Evolutionary conservation across 2,113 vertebrate species (phyloP).

Genomic region (Polypterus bichir): DNA sequence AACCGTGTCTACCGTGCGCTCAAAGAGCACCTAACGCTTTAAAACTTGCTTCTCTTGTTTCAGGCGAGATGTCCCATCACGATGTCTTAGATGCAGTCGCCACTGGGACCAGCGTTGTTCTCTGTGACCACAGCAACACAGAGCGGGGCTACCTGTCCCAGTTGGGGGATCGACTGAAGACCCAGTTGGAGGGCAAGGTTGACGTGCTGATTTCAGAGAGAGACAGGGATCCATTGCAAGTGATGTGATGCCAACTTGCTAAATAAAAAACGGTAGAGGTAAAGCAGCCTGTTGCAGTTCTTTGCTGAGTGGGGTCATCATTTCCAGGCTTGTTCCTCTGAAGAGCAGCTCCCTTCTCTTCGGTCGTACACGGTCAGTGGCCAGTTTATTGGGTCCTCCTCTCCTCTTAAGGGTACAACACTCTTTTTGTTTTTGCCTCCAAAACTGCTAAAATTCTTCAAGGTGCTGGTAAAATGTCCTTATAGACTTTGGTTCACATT

Average conservation of each 20-base stretch:
- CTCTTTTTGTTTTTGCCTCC: no score
- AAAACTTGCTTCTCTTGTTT: not conserved
- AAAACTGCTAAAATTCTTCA: no score
- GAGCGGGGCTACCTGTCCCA: conserved; percentile 83
- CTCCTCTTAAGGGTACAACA: no score
- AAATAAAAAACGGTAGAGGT: no score
- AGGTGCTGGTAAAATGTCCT: no score
- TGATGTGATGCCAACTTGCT: conserved; percentile 39
- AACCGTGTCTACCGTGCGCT: not conserved
- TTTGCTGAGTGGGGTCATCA: no score
- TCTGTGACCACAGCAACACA: conserved; percentile 91
- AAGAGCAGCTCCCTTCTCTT: no score
- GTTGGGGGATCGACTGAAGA: conserved; percentile 50
- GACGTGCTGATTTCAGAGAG: conserved; percentile 56
- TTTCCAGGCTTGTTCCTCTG: no score
- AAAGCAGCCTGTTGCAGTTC: no score
- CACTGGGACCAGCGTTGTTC: conserved; percentile 69
- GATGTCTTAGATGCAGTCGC: conserved; percentile 74
- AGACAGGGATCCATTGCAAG: conserved; percentile 74
- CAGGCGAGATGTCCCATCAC: conserved; percentile 96
- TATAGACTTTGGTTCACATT: no score
- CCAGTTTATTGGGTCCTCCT: no score
- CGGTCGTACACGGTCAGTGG: no score
- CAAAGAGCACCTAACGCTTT: not conserved
- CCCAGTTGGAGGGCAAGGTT: conserved; percentile 51